Conservation (phyloP, 2,113 vertebrate genomes). For the Anhinga rufa region DNA sequence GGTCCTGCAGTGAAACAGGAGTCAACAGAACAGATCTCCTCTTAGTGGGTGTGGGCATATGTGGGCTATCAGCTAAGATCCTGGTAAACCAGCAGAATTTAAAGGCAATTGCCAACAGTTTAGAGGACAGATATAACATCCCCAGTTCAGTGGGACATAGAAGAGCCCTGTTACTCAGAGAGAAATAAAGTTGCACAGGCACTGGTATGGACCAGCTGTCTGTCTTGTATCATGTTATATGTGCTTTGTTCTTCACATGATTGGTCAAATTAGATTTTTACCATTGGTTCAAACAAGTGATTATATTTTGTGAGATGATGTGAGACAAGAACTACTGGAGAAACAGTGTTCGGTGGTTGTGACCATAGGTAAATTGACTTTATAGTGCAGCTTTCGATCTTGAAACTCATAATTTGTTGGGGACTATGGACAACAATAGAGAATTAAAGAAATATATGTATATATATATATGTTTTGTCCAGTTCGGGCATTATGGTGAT, state of each 20-base stretch:
- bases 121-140: neutral
- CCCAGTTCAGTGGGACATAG: neutral
- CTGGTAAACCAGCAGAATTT: neutral
- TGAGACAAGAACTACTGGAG: neutral
- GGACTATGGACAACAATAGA: neutral
- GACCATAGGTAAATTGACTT: neutral
- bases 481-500: neutral
- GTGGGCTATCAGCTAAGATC: neutral
- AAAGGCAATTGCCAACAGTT: neutral
- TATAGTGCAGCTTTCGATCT: neutral
- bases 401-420: neutral
- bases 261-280: neutral
- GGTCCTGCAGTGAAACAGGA: neutral
- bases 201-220: neutral
- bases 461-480: neutral
- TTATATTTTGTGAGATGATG: rapidly evolving
- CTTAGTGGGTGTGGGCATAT: neutral
- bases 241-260: neutral
- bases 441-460: neutral
- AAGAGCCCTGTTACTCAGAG: neutral
- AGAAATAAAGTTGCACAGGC: neutral
- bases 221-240: neutral
- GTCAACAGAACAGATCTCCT: neutral
- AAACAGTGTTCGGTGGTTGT: neutral
- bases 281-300: neutral